Conservation (phyloP, 2,797 vertebrate genomes). For the Anguilla pacifica region DNA sequence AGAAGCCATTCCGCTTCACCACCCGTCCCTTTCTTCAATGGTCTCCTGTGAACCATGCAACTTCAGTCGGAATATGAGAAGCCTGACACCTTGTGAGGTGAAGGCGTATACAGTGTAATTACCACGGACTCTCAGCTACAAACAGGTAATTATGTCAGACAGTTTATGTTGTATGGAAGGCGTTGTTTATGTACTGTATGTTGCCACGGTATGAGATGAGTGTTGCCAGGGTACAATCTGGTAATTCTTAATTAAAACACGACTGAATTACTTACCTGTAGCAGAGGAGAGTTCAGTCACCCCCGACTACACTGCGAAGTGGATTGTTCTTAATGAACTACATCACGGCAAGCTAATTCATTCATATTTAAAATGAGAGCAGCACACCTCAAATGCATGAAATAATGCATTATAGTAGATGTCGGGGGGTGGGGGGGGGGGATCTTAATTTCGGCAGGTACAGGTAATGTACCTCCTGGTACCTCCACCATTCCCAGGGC, state of each 20-base stretch:
- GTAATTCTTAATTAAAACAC: slow-evolving; percentile 27
- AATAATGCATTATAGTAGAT: background rate
- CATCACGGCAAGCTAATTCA: background rate
- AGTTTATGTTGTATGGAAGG: background rate
- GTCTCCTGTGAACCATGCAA: background rate
- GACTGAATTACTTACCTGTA: slow-evolving; percentile 13
- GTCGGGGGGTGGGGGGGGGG: background rate
- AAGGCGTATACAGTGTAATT: background rate
- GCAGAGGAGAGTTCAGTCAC: slow-evolving; percentile 6
- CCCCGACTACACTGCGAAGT: background rate
- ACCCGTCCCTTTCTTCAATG: background rate
- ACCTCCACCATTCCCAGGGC: background rate
- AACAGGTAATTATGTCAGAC: background rate
- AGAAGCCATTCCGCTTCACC: background rate
- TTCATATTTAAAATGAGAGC: background rate
- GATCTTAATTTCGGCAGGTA: background rate
- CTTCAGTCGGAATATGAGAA: background rate
- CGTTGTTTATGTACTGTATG: background rate
- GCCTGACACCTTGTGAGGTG: background rate
- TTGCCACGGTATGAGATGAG: background rate
- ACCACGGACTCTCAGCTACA: background rate
- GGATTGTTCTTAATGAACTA: background rate
- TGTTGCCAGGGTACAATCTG: background rate
- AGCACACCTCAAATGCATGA: background rate
- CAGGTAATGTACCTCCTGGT: background rate